Conservation (phyloP, 2,797 vertebrate genomes). For the Spinus olivaceus region DNA sequence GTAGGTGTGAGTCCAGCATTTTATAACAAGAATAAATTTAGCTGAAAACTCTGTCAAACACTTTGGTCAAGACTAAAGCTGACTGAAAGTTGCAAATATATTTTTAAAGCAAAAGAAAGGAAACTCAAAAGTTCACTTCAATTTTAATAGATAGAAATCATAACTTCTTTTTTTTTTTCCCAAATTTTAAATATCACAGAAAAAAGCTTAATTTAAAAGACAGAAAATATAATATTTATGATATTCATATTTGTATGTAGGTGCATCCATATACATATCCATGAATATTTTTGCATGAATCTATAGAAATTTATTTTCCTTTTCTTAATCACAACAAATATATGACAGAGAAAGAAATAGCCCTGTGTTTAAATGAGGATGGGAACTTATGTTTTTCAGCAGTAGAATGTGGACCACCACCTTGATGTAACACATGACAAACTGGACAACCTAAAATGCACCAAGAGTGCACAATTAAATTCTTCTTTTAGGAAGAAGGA, state of each 20-base stretch:
- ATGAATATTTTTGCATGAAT: not conserved
- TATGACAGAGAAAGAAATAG: not conserved
- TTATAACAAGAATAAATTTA: not conserved
- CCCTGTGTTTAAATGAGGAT: not conserved
- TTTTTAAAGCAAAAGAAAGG: not conserved
- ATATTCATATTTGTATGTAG: not conserved
- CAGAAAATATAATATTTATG: not conserved
- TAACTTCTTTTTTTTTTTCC: accelerated
- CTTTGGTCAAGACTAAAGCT: not conserved
- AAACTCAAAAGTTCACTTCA: not conserved
- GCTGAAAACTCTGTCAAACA: not conserved
- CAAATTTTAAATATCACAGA: not conserved
- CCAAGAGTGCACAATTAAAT: not conserved
- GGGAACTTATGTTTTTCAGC: not conserved
- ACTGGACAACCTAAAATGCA: not conserved
- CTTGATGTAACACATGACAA: not conserved
- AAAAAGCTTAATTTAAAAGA: not conserved
- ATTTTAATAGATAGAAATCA: not conserved
- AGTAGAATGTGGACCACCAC: not conserved
- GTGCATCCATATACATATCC: not conserved
- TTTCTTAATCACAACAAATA: not conserved
- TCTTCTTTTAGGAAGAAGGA: not conserved
- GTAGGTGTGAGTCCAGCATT: not conserved
- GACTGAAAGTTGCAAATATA: not conserved
- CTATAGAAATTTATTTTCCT: not conserved